Evolutionary conservation across 2,797 vertebrate genomes (phyloP).

Genomic region (Chrosomus eos): DNA sequence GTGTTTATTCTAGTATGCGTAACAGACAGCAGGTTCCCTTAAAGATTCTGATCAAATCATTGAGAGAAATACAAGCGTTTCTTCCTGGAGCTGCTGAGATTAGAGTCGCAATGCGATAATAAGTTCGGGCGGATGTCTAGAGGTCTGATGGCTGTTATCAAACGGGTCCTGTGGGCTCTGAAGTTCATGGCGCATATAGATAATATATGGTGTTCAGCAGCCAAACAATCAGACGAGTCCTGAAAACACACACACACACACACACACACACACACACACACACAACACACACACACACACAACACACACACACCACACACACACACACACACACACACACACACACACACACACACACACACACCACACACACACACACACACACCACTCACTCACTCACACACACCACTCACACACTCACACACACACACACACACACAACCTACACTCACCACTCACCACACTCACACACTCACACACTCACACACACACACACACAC

Average conservation of each 20-base stretch:
- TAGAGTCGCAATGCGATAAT: background rate
- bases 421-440: background rate
- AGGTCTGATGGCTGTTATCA: slow-evolving; percentile 17
- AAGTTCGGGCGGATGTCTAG: slow-evolving; percentile 10
- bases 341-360: background rate
- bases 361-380: background rate
- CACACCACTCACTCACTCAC: too few relatives aligned
- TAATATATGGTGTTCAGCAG: background rate
- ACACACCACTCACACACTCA: background rate
- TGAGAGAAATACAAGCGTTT: background rate
- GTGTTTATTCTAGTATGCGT: slow-evolving; percentile 42
- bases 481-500: background rate
- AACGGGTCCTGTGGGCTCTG: slow-evolving; percentile 1
- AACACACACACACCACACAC: too few relatives aligned
- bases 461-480: background rate
- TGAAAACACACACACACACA: background rate
- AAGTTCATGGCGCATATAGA: background rate
- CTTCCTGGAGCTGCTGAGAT: background rate
- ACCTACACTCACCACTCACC: too few relatives aligned
- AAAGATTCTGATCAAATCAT: slow-evolving; percentile 37
- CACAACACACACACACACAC: too few relatives aligned
- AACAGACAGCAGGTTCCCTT: slow-evolving; percentile 1
- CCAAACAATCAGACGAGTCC: background rate
- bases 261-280: background rate
- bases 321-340: background rate